A percentile compares a stretch with the other conserved stretches of the same genome.
Conservation (phyloP, 2,113 vertebrate species). For the Solea solea region DNA sequence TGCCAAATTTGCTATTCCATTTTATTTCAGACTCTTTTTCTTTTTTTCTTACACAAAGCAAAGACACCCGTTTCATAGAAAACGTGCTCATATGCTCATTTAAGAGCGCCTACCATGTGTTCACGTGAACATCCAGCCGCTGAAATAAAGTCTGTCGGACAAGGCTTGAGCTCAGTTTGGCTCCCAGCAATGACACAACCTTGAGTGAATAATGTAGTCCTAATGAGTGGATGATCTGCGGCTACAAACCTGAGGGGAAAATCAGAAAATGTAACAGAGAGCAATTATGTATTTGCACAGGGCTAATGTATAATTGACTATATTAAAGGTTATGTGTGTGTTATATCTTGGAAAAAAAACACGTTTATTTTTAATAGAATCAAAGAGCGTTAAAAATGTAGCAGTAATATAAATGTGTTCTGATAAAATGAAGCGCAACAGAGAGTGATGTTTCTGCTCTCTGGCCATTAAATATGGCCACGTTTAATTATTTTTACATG, state of each 20-base stretch:
- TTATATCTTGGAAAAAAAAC: not conserved
- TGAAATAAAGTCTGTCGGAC: slow-evolving; percentile 75
- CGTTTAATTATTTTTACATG: slow-evolving; percentile 22
- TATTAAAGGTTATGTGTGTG: slow-evolving; percentile 34
- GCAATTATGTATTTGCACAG: slow-evolving; percentile 61
- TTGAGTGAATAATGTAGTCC: slow-evolving; percentile 74
- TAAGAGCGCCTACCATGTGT: slow-evolving; percentile 53
- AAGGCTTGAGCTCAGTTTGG: slow-evolving; percentile 59
- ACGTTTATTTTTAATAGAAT: not conserved
- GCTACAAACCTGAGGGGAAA: slow-evolving; percentile 58
- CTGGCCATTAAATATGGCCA: no score
- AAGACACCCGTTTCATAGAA: not conserved
- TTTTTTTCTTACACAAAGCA: not conserved
- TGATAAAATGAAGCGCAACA: slow-evolving; percentile 11
- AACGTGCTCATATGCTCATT: slow-evolving; percentile 42
- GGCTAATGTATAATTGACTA: slow-evolving; percentile 42
- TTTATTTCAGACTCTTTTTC: not conserved
- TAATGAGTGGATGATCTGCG: slow-evolving; percentile 64
- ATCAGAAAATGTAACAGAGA: slow-evolving; percentile 60
- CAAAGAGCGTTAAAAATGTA: slow-evolving; percentile 16
- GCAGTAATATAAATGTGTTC: slow-evolving; percentile 15
- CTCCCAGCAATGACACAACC: slow-evolving; percentile 77
- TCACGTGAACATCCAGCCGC: slow-evolving; percentile 44
- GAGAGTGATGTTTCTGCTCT: slow-evolving; percentile 20
- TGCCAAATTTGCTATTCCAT: not conserved